phyloP scores from a whole-genome alignment of 2,113 vertebrate species.

The Cyprinodon tularosa region DNA sequence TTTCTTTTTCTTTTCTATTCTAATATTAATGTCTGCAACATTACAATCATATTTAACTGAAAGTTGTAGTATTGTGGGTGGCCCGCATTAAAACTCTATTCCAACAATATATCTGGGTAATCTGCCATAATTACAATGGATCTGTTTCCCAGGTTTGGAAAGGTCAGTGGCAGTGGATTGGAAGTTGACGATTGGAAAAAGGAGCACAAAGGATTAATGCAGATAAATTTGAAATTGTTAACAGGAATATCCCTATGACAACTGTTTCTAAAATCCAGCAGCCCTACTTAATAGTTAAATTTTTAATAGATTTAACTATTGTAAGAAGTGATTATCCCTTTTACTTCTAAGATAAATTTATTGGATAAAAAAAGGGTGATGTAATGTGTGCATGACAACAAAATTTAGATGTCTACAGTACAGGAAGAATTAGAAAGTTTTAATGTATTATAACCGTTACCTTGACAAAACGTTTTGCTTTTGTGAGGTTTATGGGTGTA shows the following conservation, averaged over 20 bases:
- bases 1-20: neutral
- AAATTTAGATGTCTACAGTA: neutral
- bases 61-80: neutral
- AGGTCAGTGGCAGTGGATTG: neutral
- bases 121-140: neutral
- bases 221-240: neutral
- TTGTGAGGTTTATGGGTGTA: neutral
- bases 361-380: neutral
- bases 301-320: slow-evolving; percentile 2
- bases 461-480: neutral
- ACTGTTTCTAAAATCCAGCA: neutral
- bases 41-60: neutral
- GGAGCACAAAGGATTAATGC: neutral
- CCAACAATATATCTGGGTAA: neutral
- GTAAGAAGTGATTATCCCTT: neutral
- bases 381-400: neutral
- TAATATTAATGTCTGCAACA: neutral
- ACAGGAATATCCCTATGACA: neutral
- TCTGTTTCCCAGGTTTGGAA: neutral
- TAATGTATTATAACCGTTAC: neutral
- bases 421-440: neutral
- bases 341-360: neutral
- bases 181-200: neutral
- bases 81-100: neutral
- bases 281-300: slow-evolving; percentile 8